A percentile compares a stretch with the other conserved stretches of the same genome.
Conservation (phyloP, 2,888 invertebrate species). For the Venustoraphidia nigricollis region DNA sequence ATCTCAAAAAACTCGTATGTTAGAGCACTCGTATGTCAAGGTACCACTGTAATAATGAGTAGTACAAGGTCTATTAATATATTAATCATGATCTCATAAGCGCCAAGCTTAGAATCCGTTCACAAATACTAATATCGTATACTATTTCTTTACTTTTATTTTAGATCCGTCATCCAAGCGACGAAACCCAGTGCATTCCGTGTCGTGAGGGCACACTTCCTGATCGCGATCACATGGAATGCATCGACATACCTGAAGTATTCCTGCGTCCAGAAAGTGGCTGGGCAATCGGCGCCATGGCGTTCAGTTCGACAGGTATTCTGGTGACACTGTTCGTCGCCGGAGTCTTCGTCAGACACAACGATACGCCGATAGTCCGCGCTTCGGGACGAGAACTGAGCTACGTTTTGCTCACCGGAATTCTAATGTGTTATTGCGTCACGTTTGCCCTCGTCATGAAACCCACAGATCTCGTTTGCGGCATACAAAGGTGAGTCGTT, state of each 20-base stretch:
- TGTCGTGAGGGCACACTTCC: slow-evolving; percentile 78
- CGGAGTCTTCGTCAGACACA: slow-evolving; percentile 48
- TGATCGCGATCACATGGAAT: slow-evolving; percentile 54
- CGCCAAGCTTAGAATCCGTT: too few relatives aligned
- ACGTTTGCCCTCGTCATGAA: slow-evolving; percentile 83
- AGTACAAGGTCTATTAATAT: too few relatives aligned
- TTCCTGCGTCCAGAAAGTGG: slow-evolving; percentile 69
- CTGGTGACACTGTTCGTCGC: slow-evolving; percentile 51
- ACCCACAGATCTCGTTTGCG: slow-evolving; percentile 76
- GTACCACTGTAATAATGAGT: too few relatives aligned
- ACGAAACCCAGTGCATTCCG: slow-evolving; percentile 69
- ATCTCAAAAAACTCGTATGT: too few relatives aligned
- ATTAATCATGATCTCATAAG: too few relatives aligned
- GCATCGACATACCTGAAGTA: slow-evolving; percentile 65
- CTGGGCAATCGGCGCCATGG: slow-evolving; percentile 89
- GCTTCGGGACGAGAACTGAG: slow-evolving; percentile 83
- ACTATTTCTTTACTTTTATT: slow-evolving; percentile 7
- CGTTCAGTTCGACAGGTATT: slow-evolving; percentile 74
- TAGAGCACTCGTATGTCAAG: too few relatives aligned
- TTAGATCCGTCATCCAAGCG: slow-evolving; percentile 63
- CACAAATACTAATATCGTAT: too few relatives aligned
- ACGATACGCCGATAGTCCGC: slow-evolving; percentile 93
- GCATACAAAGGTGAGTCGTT: slow-evolving; percentile 61
- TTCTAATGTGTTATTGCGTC: slow-evolving; percentile 80
- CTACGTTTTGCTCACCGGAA: slow-evolving; percentile 80